Conservation (phyloP, 2,113 vertebrate genomes). For the Smithornis capensis region DNA sequence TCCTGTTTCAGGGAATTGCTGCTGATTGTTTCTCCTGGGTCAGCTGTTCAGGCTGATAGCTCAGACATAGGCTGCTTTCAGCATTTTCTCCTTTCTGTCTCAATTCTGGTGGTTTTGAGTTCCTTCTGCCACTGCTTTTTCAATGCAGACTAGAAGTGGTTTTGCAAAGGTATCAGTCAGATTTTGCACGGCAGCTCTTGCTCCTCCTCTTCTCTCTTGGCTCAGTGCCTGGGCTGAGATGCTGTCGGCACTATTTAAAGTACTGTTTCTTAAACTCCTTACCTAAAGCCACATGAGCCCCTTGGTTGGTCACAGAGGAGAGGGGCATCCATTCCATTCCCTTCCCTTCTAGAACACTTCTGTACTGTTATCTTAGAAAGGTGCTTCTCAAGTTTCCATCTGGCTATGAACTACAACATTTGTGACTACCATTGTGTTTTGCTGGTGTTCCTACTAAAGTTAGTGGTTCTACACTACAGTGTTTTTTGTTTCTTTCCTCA, state of each 20-base stretch:
- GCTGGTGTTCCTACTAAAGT: neutral
- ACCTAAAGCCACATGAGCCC: neutral
- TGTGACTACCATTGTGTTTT: neutral
- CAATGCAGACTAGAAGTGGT: neutral
- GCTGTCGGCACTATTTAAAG: neutral
- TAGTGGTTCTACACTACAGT: neutral
- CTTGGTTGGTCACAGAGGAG: neutral
- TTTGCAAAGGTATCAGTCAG: neutral
- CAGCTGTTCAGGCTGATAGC: neutral
- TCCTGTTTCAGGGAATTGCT: neutral
- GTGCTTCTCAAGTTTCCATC: neutral
- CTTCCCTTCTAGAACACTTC: neutral
- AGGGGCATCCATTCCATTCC: rapidly evolving
- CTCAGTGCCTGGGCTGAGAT: neutral
- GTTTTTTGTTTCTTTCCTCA: neutral
- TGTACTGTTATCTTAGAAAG: neutral
- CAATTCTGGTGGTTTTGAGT: neutral
- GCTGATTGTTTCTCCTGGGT: neutral
- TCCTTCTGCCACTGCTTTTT: neutral
- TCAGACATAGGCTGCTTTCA: neutral
- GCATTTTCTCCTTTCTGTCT: neutral
- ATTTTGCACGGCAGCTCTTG: neutral
- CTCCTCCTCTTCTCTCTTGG: neutral
- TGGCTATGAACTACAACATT: neutral
- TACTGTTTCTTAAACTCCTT: neutral